phyloP scores from a whole-genome alignment of 1,140 invertebrate genomes.

The Drosophila cardini region DNA sequence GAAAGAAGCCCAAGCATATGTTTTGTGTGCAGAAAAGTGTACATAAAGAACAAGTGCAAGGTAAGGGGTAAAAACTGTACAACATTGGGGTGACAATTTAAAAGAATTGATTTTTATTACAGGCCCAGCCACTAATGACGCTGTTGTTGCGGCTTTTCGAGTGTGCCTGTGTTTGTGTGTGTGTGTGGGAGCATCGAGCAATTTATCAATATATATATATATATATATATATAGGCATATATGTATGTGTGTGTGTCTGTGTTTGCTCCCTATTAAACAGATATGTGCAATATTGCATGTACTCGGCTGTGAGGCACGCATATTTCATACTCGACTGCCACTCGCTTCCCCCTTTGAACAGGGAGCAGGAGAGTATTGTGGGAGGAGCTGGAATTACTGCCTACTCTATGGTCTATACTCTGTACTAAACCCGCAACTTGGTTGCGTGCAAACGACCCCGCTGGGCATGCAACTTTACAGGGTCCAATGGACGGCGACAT shows the following conservation, averaged over 20 bases:
- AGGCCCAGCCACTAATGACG: conserved; percentile 56
- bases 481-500: conserved; percentile 30
- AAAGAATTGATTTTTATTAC: conserved; percentile 65
- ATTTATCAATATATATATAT: conserved; percentile 52
- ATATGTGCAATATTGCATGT: conserved; percentile 48
- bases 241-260: conserved; percentile 4
- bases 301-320: conserved; percentile 36
- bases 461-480: conserved; percentile 48
- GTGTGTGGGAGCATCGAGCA: conserved; percentile 24
- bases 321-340: conserved; percentile 57
- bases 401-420: neutral
- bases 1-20: conserved; percentile 47
- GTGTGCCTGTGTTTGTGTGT: neutral
- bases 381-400: neutral
- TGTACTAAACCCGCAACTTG: neutral
- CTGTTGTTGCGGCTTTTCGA: conserved; percentile 53
- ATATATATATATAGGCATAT: conserved; percentile 4
- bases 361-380: neutral
- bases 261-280: conserved; percentile 24
- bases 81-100: conserved; percentile 52
- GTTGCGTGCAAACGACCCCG: conserved; percentile 60
- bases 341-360: neutral
- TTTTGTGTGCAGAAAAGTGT: conserved; percentile 12
- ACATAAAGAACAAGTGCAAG: neutral
- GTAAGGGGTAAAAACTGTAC: conserved; percentile 18